Evolutionary conservation across 2,888 invertebrate species (phyloP).

Genomic region (Idaea aversata): DNA sequence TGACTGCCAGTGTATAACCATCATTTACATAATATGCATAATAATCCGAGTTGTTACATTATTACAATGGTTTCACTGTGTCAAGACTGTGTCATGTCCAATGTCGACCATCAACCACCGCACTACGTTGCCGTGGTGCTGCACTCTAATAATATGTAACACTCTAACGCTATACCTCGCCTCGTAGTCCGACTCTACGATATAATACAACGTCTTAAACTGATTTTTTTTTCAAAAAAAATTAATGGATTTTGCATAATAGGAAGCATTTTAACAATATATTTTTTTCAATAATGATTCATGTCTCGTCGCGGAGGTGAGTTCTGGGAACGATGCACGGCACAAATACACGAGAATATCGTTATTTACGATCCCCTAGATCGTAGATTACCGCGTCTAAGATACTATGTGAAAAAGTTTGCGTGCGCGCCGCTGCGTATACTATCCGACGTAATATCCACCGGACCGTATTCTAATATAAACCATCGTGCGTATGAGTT

Average conservation of each 20-base stretch:
- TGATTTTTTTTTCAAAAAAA: no score
- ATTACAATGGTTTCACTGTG: slow-evolving; percentile 21
- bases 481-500: neutral
- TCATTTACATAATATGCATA: slow-evolving; percentile 23
- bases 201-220: no score
- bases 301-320: slow-evolving; percentile 6
- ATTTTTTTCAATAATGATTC: slow-evolving; percentile 7
- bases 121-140: no score
- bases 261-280: slow-evolving; percentile 6
- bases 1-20: slow-evolving; percentile 22
- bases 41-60: slow-evolving; percentile 20
- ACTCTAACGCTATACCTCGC: no score
- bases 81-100: slow-evolving; percentile 11
- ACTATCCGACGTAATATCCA: neutral
- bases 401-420: slow-evolving; percentile 12
- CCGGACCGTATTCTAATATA: neutral
- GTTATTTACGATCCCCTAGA: slow-evolving; percentile 33
- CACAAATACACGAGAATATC: slow-evolving; percentile 9
- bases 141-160: no score
- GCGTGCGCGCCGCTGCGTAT: slow-evolving; percentile 14
- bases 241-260: no score
- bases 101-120: neutral
- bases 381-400: slow-evolving; percentile 24
- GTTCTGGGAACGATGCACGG: slow-evolving; percentile 5
- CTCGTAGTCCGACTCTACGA: no score